Evolutionary conservation across 2,888 invertebrate genomes (phyloP), one percentile per base, ranked within the genome.

Genomic region (Hydraecia micacea): DNA sequence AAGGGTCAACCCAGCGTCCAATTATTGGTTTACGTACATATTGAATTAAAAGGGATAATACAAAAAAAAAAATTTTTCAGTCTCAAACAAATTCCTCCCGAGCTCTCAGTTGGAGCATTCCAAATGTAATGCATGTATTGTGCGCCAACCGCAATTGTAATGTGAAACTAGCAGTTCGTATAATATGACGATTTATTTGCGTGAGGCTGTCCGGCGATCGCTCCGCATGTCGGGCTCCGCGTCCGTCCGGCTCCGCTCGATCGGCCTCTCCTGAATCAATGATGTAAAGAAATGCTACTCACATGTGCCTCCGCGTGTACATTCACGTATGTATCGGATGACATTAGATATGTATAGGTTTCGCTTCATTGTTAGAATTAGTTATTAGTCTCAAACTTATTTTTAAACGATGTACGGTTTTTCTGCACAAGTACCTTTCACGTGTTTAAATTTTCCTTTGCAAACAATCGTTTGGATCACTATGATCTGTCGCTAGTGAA

Each of bases 341-440:
- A 32, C 70, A 81, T 85, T 65, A 79, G 21, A 69, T 77, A 86
- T 87, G 87, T 73, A 87, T 81, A 66, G 67, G 67, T 62, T 73
- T 75, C 36, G 49, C 69, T 85, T 62, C 46, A 55, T 69, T 58
- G 9, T 62, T 65, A 71, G 73, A 72, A 75, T 87, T 77, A 82
- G 71, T 65, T 80, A 80, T 80, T 75, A 79, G 65, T 46, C 62
- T 78, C 5, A 36, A 36, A 36, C 36, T 36, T 36, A 76, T 80
- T 79, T 63, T 21, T 63, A 18, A 60, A 58, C 5, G n/a, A 52
- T 39, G 11, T 36, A 42, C 8, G 18, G 4, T n/a, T 67, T 66
- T 60, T 36, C n/a, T 63, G 11, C 52, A 25, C 13, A 73, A 58
- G 1, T 32, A 67, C 5, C 2, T 60, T 67, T 32, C 9, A 60